These are phyloP conservation scores for Zootermopsis nevadensis DNA, from an alignment of 2,888 invertebrate genomes.

Conservation along the genomic window DNA sequence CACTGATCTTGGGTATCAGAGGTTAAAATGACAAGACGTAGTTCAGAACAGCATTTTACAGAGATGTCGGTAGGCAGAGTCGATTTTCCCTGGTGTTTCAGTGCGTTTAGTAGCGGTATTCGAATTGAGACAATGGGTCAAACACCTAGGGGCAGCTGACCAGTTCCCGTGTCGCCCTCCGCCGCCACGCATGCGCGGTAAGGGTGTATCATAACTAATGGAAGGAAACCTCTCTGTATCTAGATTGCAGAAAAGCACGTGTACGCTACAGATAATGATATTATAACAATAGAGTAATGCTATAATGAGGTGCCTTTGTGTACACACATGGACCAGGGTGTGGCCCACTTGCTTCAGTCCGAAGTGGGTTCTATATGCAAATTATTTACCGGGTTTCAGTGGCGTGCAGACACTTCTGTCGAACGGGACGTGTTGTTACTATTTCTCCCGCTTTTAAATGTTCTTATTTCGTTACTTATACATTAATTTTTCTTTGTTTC, in stretches of 20 bases:
- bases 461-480: no score
- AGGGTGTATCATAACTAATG: not conserved
- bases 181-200: not conserved
- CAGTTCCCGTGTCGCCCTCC: not conserved
- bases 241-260: no score
- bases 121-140: not conserved
- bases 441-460: no score
- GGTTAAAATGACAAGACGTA: no score
- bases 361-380: constrained; percentile 22
- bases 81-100: no score
- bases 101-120: not conserved
- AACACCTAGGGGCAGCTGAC: not conserved
- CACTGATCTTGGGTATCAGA: no score
- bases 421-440: no score
- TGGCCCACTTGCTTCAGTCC: not conserved
- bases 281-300: constrained; percentile 4
- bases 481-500: no score
- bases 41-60: no score
- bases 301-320: constrained; percentile 14
- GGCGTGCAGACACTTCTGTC: not conserved
- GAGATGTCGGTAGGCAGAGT: no score
- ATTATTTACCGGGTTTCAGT: not conserved
- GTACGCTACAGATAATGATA: not conserved
- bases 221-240: no score
- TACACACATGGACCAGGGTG: constrained; percentile 9